Evolutionary conservation across 2,113 vertebrate species (phyloP), one percentile per base, ranked within the genome.

Genomic region (Psilopsiagon aymara): DNA sequence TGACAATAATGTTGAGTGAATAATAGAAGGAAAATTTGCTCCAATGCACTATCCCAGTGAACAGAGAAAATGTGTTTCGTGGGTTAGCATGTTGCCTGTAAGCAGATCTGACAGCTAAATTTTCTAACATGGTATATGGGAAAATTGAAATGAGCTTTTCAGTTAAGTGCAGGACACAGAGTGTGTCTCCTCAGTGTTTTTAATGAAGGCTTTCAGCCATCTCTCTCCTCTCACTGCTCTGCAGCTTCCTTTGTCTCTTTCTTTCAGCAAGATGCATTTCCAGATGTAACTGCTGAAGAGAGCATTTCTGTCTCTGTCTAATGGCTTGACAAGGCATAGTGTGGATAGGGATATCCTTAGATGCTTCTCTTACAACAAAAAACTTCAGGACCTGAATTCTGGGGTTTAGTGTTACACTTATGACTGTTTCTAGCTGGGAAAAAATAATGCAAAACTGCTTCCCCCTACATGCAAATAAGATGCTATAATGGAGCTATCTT

Each of bases 21-120:
- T 44, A 64, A 67, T 41, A 78, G 62, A 82, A 82, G 20, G 46
- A 62, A 51, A 29, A 63, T 67, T 88, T 86, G 35, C 52, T 93
- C 41, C 81, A 93, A 37, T 39, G 73, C 52, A 37, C 41, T 71
- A 57, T 62, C 21, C 62, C 6, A 13, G 35, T 3, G 11, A 92
- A 37, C 27, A 92, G 21, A 67, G 79, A 59, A 88, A 93, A 78
- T 73, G n/a, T 35, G 55, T 90, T 86, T 88, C 73, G 41, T 29
- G 47, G 73, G 57, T 57, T 70, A 44, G 37, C 84, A 70, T 95
- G 95, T 82, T 90, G 62, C 69, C 71, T 1, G 0, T 96, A 96
- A 97, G 88, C 52, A 86, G 62, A 95, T 92, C 46, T 96, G 96
- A 95, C 94, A 96, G 94, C 57, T 89, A 81, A 79, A 95, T 92